Evolutionary conservation across 2,113 vertebrate species (phyloP).

Genomic region (Grus americana): DNA sequence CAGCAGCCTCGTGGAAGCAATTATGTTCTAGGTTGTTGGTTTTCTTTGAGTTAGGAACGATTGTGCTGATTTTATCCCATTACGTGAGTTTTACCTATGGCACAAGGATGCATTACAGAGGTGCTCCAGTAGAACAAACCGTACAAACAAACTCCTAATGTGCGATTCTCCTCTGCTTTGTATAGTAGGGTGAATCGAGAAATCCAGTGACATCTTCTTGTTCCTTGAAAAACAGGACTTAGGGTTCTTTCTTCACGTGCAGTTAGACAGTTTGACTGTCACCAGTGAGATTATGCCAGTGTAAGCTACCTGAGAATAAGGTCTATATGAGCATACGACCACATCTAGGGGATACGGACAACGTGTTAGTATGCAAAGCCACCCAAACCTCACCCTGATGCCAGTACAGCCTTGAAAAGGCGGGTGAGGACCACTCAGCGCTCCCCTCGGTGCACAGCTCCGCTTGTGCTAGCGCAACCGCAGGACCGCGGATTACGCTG

Average conservation of each 20-base stretch:
- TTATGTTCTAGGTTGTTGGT: fast-evolving
- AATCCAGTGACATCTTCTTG: fast-evolving
- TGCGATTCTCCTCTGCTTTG: not conserved
- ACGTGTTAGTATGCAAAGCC: fast-evolving
- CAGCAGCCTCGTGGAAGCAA: not conserved
- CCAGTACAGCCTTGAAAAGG: not conserved
- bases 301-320: not conserved
- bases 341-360: too few species aligned
- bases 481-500: fast-evolving
- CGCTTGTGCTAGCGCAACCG: fast-evolving
- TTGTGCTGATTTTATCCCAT: not conserved
- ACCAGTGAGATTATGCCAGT: not conserved
- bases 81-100: not conserved
- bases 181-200: not conserved
- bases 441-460: not conserved
- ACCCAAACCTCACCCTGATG: not conserved
- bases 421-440: not conserved
- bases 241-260: fast-evolving
- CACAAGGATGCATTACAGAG: not conserved
- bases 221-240: not conserved
- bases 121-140: not conserved
- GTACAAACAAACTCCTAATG: not conserved
- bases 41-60: not conserved
- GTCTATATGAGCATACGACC: too few species aligned
- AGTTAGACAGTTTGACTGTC: not conserved